Percentiles rank a stretch among this genome's conserved stretches.
Evolutionary conservation across 2,797 vertebrate genomes (phyloP).

Genomic region (Lerista edwardsae): DNA sequence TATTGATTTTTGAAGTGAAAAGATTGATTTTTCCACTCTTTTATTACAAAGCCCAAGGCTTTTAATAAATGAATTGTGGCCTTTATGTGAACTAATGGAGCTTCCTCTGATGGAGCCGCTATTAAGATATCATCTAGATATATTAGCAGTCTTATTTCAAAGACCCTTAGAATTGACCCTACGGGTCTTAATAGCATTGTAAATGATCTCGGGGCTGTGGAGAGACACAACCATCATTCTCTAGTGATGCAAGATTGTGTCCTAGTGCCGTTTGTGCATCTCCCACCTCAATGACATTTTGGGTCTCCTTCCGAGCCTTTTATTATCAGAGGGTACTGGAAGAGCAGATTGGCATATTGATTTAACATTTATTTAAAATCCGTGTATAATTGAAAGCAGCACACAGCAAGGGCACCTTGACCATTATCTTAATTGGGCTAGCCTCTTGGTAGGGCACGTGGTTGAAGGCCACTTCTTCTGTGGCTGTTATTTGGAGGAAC

Average conservation of each 20-base stretch:
- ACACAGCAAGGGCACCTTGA: conserved; percentile 12
- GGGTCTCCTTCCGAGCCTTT: background rate
- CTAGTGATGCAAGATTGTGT: background rate
- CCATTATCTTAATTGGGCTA: conserved; percentile 17
- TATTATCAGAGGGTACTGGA: conserved; percentile 16
- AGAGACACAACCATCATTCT: background rate
- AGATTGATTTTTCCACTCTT: conserved; percentile 34
- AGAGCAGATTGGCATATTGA: conserved; percentile 23
- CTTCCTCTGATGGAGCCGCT: background rate
- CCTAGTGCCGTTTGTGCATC: conserved; percentile 3
- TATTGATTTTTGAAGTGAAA: conserved; percentile 44
- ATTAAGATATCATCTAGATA: conserved; percentile 19
- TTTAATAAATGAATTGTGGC: conserved; percentile 47
- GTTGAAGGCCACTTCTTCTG: background rate
- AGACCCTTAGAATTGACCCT: conserved; percentile 13
- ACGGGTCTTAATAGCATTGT: background rate
- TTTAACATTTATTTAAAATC: conserved; percentile 20
- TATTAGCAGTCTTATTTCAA: background rate
- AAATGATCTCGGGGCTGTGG: background rate
- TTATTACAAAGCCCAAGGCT: conserved; percentile 28
- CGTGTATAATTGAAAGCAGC: conserved; percentile 22
- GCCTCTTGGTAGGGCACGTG: background rate
- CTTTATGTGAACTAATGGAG: conserved; percentile 28
- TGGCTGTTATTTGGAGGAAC: conserved; percentile 1
- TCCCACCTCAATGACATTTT: background rate